Percentiles rank a stretch among this genome's conserved stretches.
Conservation (phyloP, 2,797 vertebrate genomes). For the Strix occidentalis region DNA sequence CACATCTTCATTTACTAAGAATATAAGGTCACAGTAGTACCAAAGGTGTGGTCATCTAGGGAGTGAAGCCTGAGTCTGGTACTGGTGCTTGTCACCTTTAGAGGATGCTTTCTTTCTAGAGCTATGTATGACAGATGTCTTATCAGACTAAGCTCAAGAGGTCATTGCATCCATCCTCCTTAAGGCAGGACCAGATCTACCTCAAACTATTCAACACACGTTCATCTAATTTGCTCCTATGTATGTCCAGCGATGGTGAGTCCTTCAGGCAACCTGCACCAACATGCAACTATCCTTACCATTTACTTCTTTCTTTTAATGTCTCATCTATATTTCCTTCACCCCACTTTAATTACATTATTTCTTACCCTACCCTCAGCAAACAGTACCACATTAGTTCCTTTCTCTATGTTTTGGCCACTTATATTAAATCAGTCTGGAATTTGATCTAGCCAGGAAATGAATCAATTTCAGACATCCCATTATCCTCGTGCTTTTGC, state of each 20-base stretch:
- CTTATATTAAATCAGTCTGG: constrained; percentile 31
- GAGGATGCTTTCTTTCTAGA: background rate
- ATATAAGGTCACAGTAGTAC: background rate
- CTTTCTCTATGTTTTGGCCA: background rate
- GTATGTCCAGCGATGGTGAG: rapidly evolving
- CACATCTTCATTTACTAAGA: background rate
- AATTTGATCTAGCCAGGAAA: constrained; percentile 40
- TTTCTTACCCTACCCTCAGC: background rate
- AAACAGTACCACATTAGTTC: background rate
- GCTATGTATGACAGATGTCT: background rate
- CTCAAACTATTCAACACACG: background rate
- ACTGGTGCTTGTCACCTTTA: background rate
- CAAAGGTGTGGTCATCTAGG: too few species aligned
- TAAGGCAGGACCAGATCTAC: background rate
- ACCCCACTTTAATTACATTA: background rate
- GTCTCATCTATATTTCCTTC: background rate
- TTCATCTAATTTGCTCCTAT: background rate
- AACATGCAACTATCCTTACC: background rate
- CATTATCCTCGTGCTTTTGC: background rate
- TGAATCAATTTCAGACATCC: constrained; percentile 29
- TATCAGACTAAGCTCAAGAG: background rate
- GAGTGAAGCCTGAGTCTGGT: background rate
- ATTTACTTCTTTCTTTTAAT: background rate
- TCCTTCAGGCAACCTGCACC: background rate
- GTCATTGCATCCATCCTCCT: background rate